These are phyloP conservation scores for Dryocosmus kuriphilus DNA, from an alignment of 2,888 invertebrate species.

Conservation along the genomic window DNA sequence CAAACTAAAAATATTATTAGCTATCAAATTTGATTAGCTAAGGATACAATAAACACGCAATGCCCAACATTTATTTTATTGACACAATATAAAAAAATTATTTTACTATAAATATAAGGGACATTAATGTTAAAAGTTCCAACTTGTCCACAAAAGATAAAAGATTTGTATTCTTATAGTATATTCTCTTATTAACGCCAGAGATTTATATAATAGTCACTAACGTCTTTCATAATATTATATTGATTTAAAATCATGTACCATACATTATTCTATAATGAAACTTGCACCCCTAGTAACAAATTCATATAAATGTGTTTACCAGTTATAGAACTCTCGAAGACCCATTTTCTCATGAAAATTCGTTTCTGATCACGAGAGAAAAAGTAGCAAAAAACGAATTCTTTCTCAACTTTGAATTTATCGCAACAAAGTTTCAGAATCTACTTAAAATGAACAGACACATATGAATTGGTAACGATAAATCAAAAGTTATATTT, in stretches of 20 bases:
- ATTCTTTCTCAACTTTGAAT: conserved; percentile 2
- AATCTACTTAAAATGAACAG: conserved; percentile 17
- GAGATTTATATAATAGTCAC: too few relatives aligned
- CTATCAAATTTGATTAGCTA: too few relatives aligned
- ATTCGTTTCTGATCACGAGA: conserved; percentile 9
- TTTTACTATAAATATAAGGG: too few relatives aligned
- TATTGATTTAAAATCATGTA: too few relatives aligned
- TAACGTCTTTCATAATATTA: too few relatives aligned
- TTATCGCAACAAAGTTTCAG: conserved; percentile 10
- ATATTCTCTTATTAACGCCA: background rate
- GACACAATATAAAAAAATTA: too few relatives aligned
- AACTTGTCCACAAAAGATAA: too few relatives aligned
- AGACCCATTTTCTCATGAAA: conserved; percentile 40
- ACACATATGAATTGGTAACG: background rate
- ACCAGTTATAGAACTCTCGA: conserved; percentile 53
- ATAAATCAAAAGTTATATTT: background rate
- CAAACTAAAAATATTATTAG: too few relatives aligned
- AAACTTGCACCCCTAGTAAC: background rate
- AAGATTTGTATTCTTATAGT: background rate
- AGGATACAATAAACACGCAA: too few relatives aligned
- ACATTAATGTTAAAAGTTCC: too few relatives aligned
- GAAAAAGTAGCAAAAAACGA: conserved; percentile 19
- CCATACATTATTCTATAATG: background rate
- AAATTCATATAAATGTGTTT: conserved; percentile 65
- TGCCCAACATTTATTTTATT: too few relatives aligned